Evolutionary conservation across 2,797 vertebrate genomes (phyloP).

Genomic region (Cyprinella venusta): DNA sequence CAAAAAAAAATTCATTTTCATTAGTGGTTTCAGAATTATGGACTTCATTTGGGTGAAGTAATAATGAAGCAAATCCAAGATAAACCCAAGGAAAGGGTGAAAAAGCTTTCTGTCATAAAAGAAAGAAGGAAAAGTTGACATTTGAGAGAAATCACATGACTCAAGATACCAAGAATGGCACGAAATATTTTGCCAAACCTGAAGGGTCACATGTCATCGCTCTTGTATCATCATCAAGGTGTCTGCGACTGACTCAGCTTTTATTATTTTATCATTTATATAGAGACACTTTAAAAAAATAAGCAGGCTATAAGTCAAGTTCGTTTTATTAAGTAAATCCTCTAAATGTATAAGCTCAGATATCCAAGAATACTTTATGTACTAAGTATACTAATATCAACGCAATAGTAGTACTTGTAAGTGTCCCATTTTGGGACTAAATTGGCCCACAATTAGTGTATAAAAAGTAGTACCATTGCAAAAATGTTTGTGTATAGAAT

Average conservation of each 20-base stretch:
- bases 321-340: no score
- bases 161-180: conserved; percentile 29
- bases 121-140: not conserved
- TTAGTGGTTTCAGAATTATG: not conserved
- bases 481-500: no score
- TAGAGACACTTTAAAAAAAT: not conserved
- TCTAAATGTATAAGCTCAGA: no score
- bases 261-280: not conserved
- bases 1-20: not conserved
- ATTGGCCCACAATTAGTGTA: no score
- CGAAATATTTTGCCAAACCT: not conserved
- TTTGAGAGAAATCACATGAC: conserved; percentile 8
- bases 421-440: no score
- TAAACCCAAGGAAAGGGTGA: not conserved
- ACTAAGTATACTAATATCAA: no score
- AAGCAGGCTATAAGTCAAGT: no score
- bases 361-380: no score
- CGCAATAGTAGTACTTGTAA: no score
- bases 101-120: no score
- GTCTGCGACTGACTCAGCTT: not conserved
- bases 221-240: not conserved
- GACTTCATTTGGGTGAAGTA: not conserved
- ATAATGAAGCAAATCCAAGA: not conserved
- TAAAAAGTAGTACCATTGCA: no score
- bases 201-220: not conserved